phyloP scores from a whole-genome alignment of 2,888 invertebrate species.

The Fragum sueziense region DNA sequence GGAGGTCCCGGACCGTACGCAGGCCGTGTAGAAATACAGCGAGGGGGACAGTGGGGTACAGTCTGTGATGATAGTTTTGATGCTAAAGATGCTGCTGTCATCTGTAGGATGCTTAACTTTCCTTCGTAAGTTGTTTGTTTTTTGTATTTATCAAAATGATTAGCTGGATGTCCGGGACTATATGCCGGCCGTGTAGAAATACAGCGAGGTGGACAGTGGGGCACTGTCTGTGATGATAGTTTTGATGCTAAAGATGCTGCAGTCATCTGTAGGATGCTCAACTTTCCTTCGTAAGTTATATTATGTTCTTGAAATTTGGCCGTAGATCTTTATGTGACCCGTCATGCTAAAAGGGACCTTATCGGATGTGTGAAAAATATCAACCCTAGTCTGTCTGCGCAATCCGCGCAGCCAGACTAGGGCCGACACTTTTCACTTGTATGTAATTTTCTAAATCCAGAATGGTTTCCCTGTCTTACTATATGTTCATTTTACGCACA shows the following conservation, averaged over 20 bases:
- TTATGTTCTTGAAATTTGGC: too few relatives aligned
- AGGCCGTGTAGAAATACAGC: slow-evolving; percentile 63
- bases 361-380: too few relatives aligned
- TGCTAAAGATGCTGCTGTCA: slow-evolving; percentile 56
- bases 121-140: slow-evolving; percentile 58
- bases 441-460: too few relatives aligned
- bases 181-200: slow-evolving; percentile 65
- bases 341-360: too few relatives aligned
- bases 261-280: slow-evolving; percentile 63
- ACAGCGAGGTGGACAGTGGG: slow-evolving; percentile 64
- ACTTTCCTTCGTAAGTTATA: slow-evolving; percentile 54
- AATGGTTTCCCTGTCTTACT: too few relatives aligned
- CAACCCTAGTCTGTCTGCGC: too few relatives aligned
- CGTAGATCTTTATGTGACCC: too few relatives aligned
- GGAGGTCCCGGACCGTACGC: slow-evolving; percentile 53
- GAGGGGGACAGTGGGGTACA: slow-evolving; percentile 67
- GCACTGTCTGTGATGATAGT: slow-evolving; percentile 68
- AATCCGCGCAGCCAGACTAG: too few relatives aligned
- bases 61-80: slow-evolving; percentile 68
- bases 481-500: too few relatives aligned
- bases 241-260: slow-evolving; percentile 59
- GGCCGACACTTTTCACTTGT: too few relatives aligned
- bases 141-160: too few relatives aligned
- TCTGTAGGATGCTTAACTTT: slow-evolving; percentile 60
- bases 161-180: slow-evolving; percentile 50